Evolutionary conservation across 2,113 vertebrate genomes (phyloP).

Genomic region (Anoura caudifer): DNA sequence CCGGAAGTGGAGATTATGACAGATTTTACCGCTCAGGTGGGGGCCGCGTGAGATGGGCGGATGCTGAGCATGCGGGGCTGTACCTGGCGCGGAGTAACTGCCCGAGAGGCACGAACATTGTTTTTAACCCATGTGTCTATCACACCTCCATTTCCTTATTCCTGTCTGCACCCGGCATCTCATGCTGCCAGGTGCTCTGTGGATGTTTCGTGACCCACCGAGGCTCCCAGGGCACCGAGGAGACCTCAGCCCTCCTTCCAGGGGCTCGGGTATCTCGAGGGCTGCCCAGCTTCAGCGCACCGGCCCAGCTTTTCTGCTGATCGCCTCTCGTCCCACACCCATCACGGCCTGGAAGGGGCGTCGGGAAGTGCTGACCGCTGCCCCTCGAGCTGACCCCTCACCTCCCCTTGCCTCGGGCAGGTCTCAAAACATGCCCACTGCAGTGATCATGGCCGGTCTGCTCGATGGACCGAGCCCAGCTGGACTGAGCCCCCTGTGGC

Average conservation of each 20-base stretch:
- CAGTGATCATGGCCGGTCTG: fast-evolving
- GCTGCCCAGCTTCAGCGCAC: fast-evolving
- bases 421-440: not conserved
- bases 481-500: not conserved
- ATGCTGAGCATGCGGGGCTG: fast-evolving
- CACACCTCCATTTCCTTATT: not conserved
- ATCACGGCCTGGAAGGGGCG: fast-evolving
- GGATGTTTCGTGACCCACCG: fast-evolving
- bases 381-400: fast-evolving
- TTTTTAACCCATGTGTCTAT: fast-evolving
- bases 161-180: fast-evolving
- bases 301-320: not conserved
- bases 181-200: fast-evolving
- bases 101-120: fast-evolving
- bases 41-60: fast-evolving
- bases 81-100: fast-evolving
- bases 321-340: not conserved
- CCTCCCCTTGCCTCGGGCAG: not conserved
- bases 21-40: fast-evolving
- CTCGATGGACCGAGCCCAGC: not conserved
- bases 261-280: not conserved
- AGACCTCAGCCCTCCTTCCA: not conserved
- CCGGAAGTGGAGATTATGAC: fast-evolving
- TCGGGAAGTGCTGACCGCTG: not conserved
- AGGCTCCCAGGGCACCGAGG: fast-evolving